Evolutionary conservation across 2,797 vertebrate species (phyloP).

Genomic region (Xerus rutilus): DNA sequence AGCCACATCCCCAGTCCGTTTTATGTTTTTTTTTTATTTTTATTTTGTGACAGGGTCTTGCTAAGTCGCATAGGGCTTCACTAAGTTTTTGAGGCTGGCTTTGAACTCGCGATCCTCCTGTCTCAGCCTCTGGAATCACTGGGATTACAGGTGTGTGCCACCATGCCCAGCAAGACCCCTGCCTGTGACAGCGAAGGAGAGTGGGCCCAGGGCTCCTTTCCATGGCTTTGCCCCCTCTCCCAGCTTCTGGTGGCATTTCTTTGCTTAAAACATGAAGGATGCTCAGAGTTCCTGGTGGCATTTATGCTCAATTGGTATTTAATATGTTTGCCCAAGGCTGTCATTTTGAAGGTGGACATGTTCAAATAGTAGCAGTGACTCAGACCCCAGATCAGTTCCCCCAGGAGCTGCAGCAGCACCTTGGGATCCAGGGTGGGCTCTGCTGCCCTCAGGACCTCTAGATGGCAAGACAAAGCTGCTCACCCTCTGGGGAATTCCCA

Average conservation of each 20-base stretch:
- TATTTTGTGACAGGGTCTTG: no score
- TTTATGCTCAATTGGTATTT: slow-evolving; percentile 63
- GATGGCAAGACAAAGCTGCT: neutral
- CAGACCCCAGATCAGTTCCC: neutral
- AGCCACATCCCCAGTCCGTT: no score
- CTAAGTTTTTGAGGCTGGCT: no score
- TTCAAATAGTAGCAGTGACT: neutral
- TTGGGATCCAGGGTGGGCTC: neutral
- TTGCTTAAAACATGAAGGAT: slow-evolving; percentile 49
- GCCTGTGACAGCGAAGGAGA: neutral
- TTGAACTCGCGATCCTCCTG: no score
- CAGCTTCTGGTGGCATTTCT: neutral
- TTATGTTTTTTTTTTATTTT: no score
- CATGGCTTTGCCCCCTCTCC: neutral
- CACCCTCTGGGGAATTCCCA: fast-evolving
- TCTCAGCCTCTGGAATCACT: no score
- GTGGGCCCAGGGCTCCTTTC: neutral
- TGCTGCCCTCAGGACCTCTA: neutral
- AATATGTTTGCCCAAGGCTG: slow-evolving; percentile 64
- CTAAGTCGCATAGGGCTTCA: no score
- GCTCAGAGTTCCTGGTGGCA: slow-evolving; percentile 55
- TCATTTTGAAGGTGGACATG: slow-evolving; percentile 41
- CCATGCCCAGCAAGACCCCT: no score
- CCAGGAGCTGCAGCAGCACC: neutral
- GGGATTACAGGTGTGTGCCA: no score